Conservation (phyloP, 2,113 vertebrate genomes). For the Pseudois nayaur region DNA sequence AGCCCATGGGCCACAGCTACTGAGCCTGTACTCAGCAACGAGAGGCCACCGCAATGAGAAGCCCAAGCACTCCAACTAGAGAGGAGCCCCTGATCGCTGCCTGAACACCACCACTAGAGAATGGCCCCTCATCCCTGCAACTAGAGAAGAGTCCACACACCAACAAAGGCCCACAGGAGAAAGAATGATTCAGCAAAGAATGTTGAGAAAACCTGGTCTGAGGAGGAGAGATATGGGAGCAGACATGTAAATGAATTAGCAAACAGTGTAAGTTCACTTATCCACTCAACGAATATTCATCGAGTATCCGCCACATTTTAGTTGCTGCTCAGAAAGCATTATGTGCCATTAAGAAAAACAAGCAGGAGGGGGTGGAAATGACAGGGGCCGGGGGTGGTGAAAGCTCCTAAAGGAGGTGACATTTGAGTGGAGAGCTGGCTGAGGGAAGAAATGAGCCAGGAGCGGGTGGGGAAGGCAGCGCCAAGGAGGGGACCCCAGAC, state of each 20-base stretch:
- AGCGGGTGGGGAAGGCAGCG: not conserved
- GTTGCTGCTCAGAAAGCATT: no score
- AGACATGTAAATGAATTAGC: not conserved
- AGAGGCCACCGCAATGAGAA: not conserved
- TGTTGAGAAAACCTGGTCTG: not conserved
- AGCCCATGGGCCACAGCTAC: not conserved
- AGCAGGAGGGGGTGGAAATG: not conserved
- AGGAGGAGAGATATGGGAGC: accelerated
- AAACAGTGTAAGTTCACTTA: not conserved
- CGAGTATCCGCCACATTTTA: not conserved
- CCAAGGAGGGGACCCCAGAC: accelerated
- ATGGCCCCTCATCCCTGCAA: not conserved
- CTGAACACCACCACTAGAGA: not conserved
- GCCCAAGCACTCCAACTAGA: not conserved
- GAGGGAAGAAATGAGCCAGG: not conserved
- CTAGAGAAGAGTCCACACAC: not conserved
- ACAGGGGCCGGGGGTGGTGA: accelerated
- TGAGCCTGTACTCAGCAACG: not conserved
- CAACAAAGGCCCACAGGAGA: not conserved
- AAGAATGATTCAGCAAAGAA: not conserved
- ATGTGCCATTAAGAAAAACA: not conserved
- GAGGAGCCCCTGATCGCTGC: not conserved
- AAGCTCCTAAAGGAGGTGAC: not conserved
- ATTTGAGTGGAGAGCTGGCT: not conserved
- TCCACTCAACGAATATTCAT: not conserved